phyloP scores from a whole-genome alignment of 2,113 vertebrate genomes.

The Hiodon tergisus region DNA sequence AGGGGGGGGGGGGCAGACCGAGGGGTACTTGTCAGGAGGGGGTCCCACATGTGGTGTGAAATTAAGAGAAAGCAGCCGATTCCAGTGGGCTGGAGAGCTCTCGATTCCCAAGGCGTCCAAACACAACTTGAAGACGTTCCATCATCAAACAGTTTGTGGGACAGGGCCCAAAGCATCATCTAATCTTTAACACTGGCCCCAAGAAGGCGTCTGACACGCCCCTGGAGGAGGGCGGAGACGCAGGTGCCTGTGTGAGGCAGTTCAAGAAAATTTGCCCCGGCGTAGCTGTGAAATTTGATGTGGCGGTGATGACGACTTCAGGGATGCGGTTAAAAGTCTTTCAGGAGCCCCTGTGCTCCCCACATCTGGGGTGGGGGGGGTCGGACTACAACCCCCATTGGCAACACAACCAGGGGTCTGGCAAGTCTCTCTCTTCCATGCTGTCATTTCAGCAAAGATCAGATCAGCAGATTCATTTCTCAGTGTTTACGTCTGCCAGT shows the following conservation, averaged over 20 bases:
- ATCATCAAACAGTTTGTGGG: too few relatives aligned
- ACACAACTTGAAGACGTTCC: too few relatives aligned
- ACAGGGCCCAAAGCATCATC: too few relatives aligned
- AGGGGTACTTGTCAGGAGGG: too few relatives aligned
- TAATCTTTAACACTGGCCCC: too few relatives aligned
- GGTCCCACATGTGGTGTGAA: too few relatives aligned
- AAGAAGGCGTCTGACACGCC: background rate
- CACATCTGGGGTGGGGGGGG: background rate
- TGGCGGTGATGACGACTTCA: constrained; percentile 1
- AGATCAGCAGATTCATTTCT: background rate
- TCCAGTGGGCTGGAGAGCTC: too few relatives aligned
- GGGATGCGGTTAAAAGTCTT: background rate
- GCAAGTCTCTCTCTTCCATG: background rate
- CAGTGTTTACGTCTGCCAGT: background rate
- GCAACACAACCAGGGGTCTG: background rate
- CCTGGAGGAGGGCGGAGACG: background rate
- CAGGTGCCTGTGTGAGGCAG: background rate
- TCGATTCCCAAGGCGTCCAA: too few relatives aligned
- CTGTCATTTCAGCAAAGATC: background rate
- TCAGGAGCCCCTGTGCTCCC: constrained; percentile 1
- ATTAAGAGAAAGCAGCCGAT: too few relatives aligned
- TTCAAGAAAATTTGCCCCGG: constrained; percentile 2
- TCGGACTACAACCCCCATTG: background rate
- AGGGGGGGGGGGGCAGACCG: too few relatives aligned
- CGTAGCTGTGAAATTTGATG: background rate